Base-by-base conservation (phyloP, 2,888 invertebrate species). In the Tromatobia lineatoria region DNA sequence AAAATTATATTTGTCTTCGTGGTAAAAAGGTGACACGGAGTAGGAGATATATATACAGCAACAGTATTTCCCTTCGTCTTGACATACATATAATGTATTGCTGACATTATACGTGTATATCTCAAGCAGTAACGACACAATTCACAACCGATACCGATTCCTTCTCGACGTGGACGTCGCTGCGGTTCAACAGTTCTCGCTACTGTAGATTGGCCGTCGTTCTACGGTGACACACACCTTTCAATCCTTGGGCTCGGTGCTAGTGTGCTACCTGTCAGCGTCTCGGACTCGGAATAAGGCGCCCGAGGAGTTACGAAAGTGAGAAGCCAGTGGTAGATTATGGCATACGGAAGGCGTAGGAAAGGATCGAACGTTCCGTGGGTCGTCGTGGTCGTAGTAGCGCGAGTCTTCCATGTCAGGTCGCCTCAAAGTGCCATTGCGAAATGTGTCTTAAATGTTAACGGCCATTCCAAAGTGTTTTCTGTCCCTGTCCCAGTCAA, bases 381-480 rank as follows among this genome's bases (percentile, higher is more conserved):
- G 77, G 73, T 74, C 82, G 81, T 81, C 76, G 59, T 54, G 4
- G 45, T 66, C 54, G 57, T 38, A 42, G 34, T 61, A 57, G 47
- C 38, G 45, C 23, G 50, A 23, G 23, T 38, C 54, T 73, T 59
- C 75, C 75, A 69, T 69, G 50, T 38, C 59, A 2, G 47, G 54
- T 57, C 67, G 52, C 52, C 74, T 78, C 73, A 18, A 77, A 18
- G 59, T 25, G 13, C 42, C 8, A 80, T 83, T 89, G 87, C 87
- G 85, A 88, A 90, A 89, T 88, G 83, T 76, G 82, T 76, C 81
- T 89, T 84, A 82, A 88, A 88, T 87, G 86, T 89, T 89, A 89
- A 88, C 86, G 88, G 88, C 84, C 84, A 50, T 71, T 66, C 38
- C 73, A 18, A 18, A 8, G 18, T 61, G 47, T 47, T 25, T 61